phyloP scores from a whole-genome alignment of 1,140 invertebrate genomes.

The Cydia amplana region DNA sequence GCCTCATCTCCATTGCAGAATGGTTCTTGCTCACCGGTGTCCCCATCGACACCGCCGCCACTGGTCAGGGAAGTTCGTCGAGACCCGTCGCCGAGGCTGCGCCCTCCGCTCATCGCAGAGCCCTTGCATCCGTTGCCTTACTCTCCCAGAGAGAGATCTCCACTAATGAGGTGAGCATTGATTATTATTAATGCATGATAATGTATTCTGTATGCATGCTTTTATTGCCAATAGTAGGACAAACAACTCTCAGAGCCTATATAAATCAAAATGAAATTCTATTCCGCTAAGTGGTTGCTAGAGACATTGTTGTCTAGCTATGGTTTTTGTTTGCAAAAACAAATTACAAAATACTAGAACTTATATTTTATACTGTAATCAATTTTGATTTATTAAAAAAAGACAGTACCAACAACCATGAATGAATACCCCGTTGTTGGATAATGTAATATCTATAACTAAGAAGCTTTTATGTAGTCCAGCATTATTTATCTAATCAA shows the following conservation, averaged over 20 bases:
- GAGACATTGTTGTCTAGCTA: too few relatives aligned
- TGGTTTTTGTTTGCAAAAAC: too few relatives aligned
- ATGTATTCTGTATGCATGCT: neutral
- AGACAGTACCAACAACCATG: too few relatives aligned
- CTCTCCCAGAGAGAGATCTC: constrained; percentile 63
- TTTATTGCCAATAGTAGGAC: neutral
- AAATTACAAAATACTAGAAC: too few relatives aligned
- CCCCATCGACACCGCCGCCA: constrained; percentile 81
- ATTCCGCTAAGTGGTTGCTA: too few relatives aligned
- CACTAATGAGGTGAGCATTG: constrained; percentile 58
- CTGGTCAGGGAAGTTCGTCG: constrained; percentile 54
- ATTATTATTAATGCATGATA: constrained; percentile 33
- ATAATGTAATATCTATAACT: too few relatives aligned
- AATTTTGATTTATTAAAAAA: too few relatives aligned
- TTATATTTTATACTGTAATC: too few relatives aligned
- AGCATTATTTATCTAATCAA: neutral
- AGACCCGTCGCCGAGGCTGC: constrained; percentile 61
- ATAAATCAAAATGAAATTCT: too few relatives aligned
- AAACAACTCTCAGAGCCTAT: neutral
- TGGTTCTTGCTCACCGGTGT: constrained; percentile 81
- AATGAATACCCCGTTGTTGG: too few relatives aligned
- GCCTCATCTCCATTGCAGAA: constrained; percentile 71
- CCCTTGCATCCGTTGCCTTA: constrained; percentile 56
- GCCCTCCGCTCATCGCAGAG: constrained; percentile 50
- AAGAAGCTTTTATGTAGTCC: too few relatives aligned